phyloP scores from a whole-genome alignment of 1,140 invertebrate species.

The Heliconius hermathena region DNA sequence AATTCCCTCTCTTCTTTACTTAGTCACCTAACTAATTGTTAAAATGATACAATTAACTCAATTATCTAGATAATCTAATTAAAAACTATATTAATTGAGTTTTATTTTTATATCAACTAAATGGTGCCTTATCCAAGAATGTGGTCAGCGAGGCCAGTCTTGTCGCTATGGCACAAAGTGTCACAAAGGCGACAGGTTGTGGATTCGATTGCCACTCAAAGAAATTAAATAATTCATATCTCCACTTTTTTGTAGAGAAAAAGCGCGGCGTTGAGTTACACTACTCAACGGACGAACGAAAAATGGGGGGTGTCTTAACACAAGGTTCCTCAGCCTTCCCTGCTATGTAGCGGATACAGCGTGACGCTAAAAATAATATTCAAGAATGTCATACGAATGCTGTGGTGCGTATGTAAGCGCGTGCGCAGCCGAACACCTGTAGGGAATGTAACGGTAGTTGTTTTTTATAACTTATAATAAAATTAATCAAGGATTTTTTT shows the following conservation, averaged over 20 bases:
- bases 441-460: slow-evolving; percentile 41
- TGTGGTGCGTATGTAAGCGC: slow-evolving; percentile 29
- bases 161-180: too few species aligned
- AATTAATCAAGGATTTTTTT: slow-evolving; percentile 35
- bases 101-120: neutral
- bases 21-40: neutral
- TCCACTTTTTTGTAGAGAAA: too few species aligned
- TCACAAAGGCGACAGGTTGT: too few species aligned
- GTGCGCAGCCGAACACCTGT: slow-evolving; percentile 43
- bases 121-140: slow-evolving; percentile 18
- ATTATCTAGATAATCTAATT: slow-evolving; percentile 6
- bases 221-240: too few species aligned
- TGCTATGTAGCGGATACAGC: too few species aligned
- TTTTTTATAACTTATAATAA: slow-evolving; percentile 31
- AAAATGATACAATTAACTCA: neutral
- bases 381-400: slow-evolving; percentile 28
- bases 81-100: neutral
- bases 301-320: too few species aligned
- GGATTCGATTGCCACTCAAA: too few species aligned
- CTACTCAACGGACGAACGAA: too few species aligned
- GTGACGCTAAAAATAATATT: neutral
- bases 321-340: too few species aligned
- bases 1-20: neutral
- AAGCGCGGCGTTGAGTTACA: too few species aligned
- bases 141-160: neutral